phyloP scores from a whole-genome alignment of 2,797 vertebrate genomes.

The Enteromius viviparus region DNA sequence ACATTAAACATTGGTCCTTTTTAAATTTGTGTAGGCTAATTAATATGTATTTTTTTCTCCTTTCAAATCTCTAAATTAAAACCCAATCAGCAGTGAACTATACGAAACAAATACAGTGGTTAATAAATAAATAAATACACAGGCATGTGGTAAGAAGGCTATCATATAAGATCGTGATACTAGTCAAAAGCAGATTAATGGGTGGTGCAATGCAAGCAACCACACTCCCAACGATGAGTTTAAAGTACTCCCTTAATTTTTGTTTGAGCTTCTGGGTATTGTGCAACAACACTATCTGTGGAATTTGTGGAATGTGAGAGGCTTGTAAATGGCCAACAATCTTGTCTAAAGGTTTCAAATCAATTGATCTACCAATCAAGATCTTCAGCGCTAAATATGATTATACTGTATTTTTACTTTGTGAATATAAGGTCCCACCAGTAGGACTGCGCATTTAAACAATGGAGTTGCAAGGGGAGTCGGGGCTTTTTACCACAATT shows the following conservation, averaged over 20 bases:
- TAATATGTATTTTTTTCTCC: no score
- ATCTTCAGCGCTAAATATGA: not conserved
- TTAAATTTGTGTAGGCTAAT: no score
- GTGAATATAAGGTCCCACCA: not conserved
- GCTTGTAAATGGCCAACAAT: not conserved
- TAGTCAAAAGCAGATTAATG: not conserved
- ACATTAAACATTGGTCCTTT: not conserved
- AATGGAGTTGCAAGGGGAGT: not conserved
- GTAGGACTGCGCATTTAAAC: not conserved
- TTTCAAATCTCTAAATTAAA: not conserved
- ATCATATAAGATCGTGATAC: not conserved
- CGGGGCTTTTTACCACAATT: not conserved
- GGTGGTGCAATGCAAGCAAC: not conserved
- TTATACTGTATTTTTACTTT: not conserved
- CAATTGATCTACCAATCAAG: not conserved
- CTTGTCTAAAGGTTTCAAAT: not conserved
- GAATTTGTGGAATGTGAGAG: conserved; percentile 31
- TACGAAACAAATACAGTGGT: not conserved
- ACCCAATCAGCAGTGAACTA: not conserved
- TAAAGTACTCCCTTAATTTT: not conserved
- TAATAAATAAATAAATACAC: not conserved
- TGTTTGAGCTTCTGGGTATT: not conserved
- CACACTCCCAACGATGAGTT: not conserved
- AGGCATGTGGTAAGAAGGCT: not conserved
- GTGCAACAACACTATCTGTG: conserved; percentile 8